A percentile compares a stretch with the other conserved stretches of the same genome.
These are phyloP conservation scores for Lymantria dispar DNA, from an alignment of 2,888 invertebrate species.

Conservation along the genomic window DNA sequence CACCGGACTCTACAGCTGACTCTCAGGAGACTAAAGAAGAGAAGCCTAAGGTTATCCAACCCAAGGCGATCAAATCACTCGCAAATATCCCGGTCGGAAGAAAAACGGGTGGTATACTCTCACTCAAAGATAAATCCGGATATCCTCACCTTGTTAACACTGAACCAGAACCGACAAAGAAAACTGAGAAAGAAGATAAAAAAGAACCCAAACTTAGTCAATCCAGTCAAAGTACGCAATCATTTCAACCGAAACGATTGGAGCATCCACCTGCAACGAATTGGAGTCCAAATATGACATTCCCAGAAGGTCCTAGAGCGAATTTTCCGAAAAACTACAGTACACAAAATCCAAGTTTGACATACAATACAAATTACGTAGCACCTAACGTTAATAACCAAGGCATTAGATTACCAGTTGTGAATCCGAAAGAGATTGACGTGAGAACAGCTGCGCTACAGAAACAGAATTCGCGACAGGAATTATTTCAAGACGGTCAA, in stretches of 20 bases:
- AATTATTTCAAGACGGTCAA: slow-evolving; percentile 61
- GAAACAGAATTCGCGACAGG: slow-evolving; percentile 69
- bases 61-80: slow-evolving; percentile 67
- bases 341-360: slow-evolving; percentile 51
- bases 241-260: slow-evolving; percentile 46
- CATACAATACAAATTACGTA: slow-evolving; percentile 56
- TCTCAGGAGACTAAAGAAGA: slow-evolving; percentile 54
- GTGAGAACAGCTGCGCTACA: slow-evolving; percentile 74
- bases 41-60: slow-evolving; percentile 65
- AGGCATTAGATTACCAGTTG: slow-evolving; percentile 69
- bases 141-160: slow-evolving; percentile 76
- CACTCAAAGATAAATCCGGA: slow-evolving; percentile 77
- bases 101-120: slow-evolving; percentile 78
- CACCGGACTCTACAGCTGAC: slow-evolving; percentile 59
- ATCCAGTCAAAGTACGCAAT: slow-evolving; percentile 45
- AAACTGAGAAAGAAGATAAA: slow-evolving; percentile 62
- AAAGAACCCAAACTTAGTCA: slow-evolving; percentile 54
- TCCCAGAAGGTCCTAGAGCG: slow-evolving; percentile 47
- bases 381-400: slow-evolving; percentile 40
- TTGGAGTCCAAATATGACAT: slow-evolving; percentile 41
- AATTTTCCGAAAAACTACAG: slow-evolving; percentile 65
- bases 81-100: slow-evolving; percentile 67
- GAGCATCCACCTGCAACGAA: slow-evolving; percentile 39
- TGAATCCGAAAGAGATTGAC: slow-evolving; percentile 78
- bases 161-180: slow-evolving; percentile 58